Base-by-base conservation (phyloP, 2,888 invertebrate species). In the Thecocarcelia acutangulata region DNA sequence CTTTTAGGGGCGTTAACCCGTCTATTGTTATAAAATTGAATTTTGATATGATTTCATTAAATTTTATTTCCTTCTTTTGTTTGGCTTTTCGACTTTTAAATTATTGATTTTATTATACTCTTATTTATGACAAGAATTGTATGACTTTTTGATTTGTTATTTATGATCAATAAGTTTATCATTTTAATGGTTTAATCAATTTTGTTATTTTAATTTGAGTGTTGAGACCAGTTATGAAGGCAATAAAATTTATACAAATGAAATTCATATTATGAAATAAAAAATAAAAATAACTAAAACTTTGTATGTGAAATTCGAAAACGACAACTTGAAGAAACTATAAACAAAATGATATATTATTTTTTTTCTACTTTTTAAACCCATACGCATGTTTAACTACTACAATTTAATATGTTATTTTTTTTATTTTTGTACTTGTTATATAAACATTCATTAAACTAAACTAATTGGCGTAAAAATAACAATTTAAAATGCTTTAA, bases 401-500 rank as follows among this genome's bases (percentile, higher is more conserved):
- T 48, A n/a, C 6, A 68, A 17, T 68, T 68, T 61, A 52, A 44
- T n/a, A 37, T 59, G 11, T 15, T 50, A 33, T 24, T 42, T 76
- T 66, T 75, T 76, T 66, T 75, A 46, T 42, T 64, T 61, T 54
- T 24, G 17, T 48, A 66, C 17, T 24, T 28, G 21, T 54, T 63
- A 52, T 15, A 54, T 56, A 69, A 74, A 59, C 61, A 69, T 63
- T 46, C 58, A 78, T 75, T 74, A 82, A 78, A 78, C 59, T 66
- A 68, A 82, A 78, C 74, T 78, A 82, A 82, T 75, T 82, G 82
- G 78, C 82, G 78, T 82, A 82, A 78, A 82, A 78, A 82, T 78
- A 78, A 82, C 74, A 75, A 82, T 74, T 82, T 75, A 82, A 78
- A 70, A 70, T 70, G 82, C 70, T 58, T 68, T 50, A 68, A 68